Conservation (phyloP, 2,888 invertebrate species). For the Meghimatium bilineatum region DNA sequence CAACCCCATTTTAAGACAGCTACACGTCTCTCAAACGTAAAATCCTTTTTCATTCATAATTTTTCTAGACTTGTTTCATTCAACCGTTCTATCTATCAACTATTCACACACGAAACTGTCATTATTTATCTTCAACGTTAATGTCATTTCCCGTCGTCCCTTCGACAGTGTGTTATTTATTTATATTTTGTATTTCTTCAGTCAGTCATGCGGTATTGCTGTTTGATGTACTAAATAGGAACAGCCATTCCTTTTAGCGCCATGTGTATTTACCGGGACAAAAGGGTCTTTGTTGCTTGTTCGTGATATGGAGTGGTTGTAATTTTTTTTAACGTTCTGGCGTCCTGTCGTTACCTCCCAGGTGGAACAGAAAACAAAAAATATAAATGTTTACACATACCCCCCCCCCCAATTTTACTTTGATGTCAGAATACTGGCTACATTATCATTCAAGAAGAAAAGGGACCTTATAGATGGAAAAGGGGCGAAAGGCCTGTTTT, state of each 20-base stretch:
- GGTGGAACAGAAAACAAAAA: not conserved
- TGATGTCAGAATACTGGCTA: too few relatives aligned
- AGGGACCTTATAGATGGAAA: too few relatives aligned
- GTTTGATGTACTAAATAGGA: not conserved
- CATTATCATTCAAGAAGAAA: too few relatives aligned
- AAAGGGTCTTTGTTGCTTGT: not conserved
- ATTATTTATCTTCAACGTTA: not conserved
- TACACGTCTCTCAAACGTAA: not conserved
- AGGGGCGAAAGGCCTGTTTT: too few relatives aligned
- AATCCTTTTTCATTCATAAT: not conserved
- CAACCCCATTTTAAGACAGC: not conserved
- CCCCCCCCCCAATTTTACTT: too few relatives aligned
- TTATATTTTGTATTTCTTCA: not conserved
- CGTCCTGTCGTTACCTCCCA: not conserved
- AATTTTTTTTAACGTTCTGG: not conserved
- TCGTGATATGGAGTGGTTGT: conserved; percentile 20
- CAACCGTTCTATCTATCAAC: not conserved
- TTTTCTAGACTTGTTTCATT: not conserved
- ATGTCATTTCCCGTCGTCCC: not conserved
- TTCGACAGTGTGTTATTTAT: not conserved
- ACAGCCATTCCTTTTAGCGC: not conserved
- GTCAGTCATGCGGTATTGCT: conserved; percentile 10
- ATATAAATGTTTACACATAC: not conserved
- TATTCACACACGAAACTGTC: not conserved
- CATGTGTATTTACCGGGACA: conserved; percentile 6